Conservation (phyloP, 2,888 invertebrate species). For the Willowsia nigromaculata region DNA sequence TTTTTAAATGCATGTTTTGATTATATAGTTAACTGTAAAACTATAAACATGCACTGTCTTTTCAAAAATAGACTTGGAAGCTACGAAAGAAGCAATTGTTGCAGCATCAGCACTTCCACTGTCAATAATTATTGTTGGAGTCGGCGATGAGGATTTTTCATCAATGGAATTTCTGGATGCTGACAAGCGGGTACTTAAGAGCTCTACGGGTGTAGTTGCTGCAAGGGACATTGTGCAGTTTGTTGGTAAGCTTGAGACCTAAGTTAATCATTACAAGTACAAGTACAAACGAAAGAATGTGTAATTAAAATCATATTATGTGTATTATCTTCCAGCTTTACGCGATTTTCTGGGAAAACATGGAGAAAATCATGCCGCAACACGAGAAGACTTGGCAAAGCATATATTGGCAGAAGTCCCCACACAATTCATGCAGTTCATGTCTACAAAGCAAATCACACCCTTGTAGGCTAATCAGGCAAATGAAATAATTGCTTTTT, state of each 20-base stretch:
- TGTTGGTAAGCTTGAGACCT: constrained; percentile 75
- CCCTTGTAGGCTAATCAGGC: constrained; percentile 42
- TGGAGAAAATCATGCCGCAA: constrained; percentile 66
- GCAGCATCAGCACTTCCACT: constrained; percentile 81
- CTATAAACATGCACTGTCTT: too few relatives aligned
- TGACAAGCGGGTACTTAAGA: constrained; percentile 81
- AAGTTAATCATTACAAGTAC: neutral
- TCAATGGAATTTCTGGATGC: constrained; percentile 85
- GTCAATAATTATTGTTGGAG: constrained; percentile 83
- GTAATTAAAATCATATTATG: neutral
- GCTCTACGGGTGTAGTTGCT: constrained; percentile 81
- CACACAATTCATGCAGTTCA: constrained; percentile 82
- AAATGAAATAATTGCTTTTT: neutral
- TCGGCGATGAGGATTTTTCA: constrained; percentile 84
- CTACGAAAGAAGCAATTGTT: constrained; percentile 79
- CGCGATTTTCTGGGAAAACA: constrained; percentile 72
- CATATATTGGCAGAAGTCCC: constrained; percentile 84
- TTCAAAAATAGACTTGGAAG: constrained; percentile 78
- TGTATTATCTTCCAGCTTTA: constrained; percentile 75
- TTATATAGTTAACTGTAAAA: neutral
- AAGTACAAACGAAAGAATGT: neutral
- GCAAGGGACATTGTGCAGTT: constrained; percentile 84
- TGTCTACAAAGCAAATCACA: constrained; percentile 79
- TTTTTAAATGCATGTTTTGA: neutral
- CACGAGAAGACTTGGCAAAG: constrained; percentile 81